Evolutionary conservation across 1,140 invertebrate species (phyloP).

Genomic region (Homarus americanus): DNA sequence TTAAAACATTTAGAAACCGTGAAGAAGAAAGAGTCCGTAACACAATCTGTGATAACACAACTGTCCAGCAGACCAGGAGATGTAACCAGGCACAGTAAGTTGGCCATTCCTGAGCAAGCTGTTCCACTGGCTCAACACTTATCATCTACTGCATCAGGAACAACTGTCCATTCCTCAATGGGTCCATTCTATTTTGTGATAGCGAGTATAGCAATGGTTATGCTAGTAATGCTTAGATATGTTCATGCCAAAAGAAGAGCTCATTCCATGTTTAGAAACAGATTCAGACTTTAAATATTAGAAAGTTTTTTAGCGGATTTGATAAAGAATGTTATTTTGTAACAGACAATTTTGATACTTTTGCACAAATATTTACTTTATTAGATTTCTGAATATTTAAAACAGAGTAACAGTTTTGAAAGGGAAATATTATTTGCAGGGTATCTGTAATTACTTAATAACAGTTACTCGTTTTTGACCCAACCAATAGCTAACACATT

Average conservation of each 20-base stretch:
- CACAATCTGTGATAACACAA: not conserved
- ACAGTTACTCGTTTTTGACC: not conserved
- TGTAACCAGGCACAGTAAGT: not conserved
- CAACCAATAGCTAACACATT: not conserved
- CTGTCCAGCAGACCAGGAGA: not conserved
- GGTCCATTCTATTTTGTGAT: slow-evolving; percentile 17
- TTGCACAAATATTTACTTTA: not conserved
- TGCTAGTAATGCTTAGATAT: slow-evolving; percentile 22
- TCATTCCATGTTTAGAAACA: slow-evolving; percentile 15
- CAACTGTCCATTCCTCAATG: not conserved
- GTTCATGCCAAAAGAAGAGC: slow-evolving; percentile 21
- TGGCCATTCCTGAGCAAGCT: not conserved
- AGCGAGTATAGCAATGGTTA: slow-evolving; percentile 37
- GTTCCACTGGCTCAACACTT: not conserved
- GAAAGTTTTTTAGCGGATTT: not conserved
- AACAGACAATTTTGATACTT: not conserved
- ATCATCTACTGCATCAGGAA: not conserved
- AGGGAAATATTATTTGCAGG: not conserved
- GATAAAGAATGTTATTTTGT: not conserved
- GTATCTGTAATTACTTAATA: not conserved
- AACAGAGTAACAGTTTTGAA: not conserved
- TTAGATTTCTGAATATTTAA: not conserved
- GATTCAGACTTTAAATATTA: slow-evolving; percentile 1
- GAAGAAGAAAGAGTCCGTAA: not conserved
- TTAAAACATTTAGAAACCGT: slow-evolving; percentile 12